Evolutionary conservation across 92 coral and sea anemone species (phyloP).

Genomic region (Plumapathes pennacea): DNA sequence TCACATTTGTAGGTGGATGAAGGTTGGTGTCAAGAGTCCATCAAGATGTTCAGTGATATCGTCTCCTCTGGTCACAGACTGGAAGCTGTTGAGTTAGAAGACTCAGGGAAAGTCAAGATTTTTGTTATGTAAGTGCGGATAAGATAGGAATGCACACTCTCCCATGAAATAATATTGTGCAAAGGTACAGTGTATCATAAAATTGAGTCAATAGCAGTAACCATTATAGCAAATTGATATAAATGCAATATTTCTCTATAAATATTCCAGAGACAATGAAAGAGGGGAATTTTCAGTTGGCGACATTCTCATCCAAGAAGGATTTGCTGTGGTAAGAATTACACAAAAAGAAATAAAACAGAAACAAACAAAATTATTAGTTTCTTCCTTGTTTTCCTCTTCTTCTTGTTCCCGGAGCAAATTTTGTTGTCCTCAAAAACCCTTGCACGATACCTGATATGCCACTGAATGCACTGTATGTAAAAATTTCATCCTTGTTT

Average conservation of each 20-base stretch:
- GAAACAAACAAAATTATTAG: no score
- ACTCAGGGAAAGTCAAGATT: constrained; percentile 51
- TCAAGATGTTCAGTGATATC: constrained; percentile 60
- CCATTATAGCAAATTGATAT: not conserved
- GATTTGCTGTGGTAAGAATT: constrained; percentile 48
- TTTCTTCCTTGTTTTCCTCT: no score
- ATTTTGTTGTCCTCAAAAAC: no score
- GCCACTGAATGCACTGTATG: not conserved
- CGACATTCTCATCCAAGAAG: constrained; percentile 52
- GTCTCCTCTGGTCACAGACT: constrained; percentile 49
- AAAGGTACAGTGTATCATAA: no score
- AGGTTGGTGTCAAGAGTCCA: constrained; percentile 71
- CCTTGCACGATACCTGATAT: no score
- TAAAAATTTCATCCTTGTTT: not conserved
- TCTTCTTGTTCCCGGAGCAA: no score
- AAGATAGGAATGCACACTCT: not conserved
- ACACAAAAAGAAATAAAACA: no score
- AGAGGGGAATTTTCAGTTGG: constrained; percentile 49
- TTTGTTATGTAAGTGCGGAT: constrained; percentile 43
- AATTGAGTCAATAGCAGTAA: no score
- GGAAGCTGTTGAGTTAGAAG: constrained; percentile 39
- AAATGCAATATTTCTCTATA: not conserved
- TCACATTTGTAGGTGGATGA: constrained; percentile 36
- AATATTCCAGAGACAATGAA: constrained; percentile 19
- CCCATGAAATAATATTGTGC: no score